These are phyloP conservation scores for Oscheius sp. DNA, from an alignment of 2,888 invertebrate genomes.

Conservation along the genomic window DNA sequence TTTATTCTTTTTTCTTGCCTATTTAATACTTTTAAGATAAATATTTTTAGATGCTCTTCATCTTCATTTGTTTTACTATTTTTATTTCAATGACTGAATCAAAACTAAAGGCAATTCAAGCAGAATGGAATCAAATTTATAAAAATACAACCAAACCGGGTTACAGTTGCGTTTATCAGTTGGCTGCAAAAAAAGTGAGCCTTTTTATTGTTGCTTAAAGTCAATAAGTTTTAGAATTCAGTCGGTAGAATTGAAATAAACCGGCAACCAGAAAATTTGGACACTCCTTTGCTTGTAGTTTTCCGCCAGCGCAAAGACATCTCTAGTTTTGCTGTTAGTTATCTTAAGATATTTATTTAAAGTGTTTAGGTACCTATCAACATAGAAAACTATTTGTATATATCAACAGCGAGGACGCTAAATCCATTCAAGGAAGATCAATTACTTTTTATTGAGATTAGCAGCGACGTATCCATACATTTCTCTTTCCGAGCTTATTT, in stretches of 20 bases:
- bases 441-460: constrained; percentile 43
- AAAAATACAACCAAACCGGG: constrained; percentile 22
- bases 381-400: constrained; percentile 45
- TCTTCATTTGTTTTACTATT: background rate
- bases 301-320: constrained; percentile 3
- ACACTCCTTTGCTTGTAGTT: background rate
- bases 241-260: constrained; percentile 30
- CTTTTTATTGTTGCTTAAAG: background rate
- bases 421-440: constrained; percentile 40
- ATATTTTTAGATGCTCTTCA: too few species aligned
- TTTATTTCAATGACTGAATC: too few species aligned
- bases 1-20: too few species aligned
- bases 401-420: constrained; percentile 42
- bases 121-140: constrained; percentile 36
- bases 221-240: background rate
- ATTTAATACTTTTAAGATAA: too few species aligned
- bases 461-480: constrained; percentile 38
- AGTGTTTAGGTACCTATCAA: constrained; percentile 45
- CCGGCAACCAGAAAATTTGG: background rate
- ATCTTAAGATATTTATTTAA: background rate
- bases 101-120: constrained; percentile 20
- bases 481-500: constrained; percentile 41
- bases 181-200: constrained; percentile 35
- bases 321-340: constrained; percentile 1
- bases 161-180: constrained; percentile 33